Evolutionary conservation across 2,888 invertebrate species (phyloP).

Genomic region (Cosmia trapezina): DNA sequence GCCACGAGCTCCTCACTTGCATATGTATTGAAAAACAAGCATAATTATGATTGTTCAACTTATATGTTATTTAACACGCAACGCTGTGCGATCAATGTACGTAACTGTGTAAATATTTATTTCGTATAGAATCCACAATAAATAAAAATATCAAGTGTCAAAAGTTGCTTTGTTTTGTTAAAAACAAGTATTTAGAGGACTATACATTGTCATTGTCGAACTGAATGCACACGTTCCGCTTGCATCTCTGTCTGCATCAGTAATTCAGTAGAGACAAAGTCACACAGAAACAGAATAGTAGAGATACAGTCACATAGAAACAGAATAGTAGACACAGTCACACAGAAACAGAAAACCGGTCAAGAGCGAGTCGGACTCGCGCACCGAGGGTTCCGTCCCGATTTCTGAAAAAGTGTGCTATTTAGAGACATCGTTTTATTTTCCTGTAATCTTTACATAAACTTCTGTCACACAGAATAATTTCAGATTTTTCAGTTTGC

Average conservation of each 20-base stretch:
- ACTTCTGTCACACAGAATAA: too few relatives aligned
- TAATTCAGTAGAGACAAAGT: background rate
- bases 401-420: too few relatives aligned
- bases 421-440: too few relatives aligned
- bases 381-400: too few relatives aligned
- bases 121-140: background rate
- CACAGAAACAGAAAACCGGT: too few relatives aligned
- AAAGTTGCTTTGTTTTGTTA: background rate
- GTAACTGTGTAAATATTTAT: constrained; percentile 8
- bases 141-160: background rate
- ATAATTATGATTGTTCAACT: background rate
- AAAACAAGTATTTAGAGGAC: background rate
- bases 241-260: background rate
- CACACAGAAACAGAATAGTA: background rate
- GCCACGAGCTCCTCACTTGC: background rate
- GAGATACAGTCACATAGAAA: background rate
- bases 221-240: background rate
- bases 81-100: background rate
- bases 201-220: background rate
- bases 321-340: too few relatives aligned
- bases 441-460: too few relatives aligned
- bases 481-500: too few relatives aligned
- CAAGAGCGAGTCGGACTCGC: too few relatives aligned
- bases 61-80: background rate
- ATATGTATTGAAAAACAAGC: background rate